A percentile compares a stretch with the other conserved stretches of the same genome.
Conservation (phyloP, 2,888 invertebrate genomes). For the Empis stercorea region DNA sequence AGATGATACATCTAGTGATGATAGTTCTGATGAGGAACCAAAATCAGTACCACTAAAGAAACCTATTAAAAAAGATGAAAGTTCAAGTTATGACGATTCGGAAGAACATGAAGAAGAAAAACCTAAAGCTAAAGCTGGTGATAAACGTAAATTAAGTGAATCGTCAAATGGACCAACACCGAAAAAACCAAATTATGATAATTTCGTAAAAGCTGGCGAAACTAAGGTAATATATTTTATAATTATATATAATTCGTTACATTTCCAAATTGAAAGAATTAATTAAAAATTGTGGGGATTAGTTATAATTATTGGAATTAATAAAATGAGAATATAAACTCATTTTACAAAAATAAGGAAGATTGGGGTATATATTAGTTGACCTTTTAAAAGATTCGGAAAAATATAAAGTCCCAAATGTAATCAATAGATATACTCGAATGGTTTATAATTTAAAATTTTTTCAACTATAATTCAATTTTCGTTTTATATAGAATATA, state of each 20-base stretch:
- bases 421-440: too few species aligned
- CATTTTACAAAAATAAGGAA: too few species aligned
- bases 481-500: constrained; percentile 5
- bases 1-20: constrained; percentile 26
- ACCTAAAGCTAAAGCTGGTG: constrained; percentile 18
- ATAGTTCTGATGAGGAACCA: constrained; percentile 27
- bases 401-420: too few species aligned
- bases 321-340: too few species aligned
- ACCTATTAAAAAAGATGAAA: constrained; percentile 21
- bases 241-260: constrained; percentile 9
- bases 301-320: too few species aligned
- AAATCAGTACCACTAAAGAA: constrained; percentile 4
- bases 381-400: too few species aligned
- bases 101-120: constrained; percentile 23
- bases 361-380: too few species aligned
- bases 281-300: too few species aligned
- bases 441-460: too few species aligned
- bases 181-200: constrained; percentile 48
- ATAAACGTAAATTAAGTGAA: constrained; percentile 37
- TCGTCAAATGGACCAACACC: too few species aligned
- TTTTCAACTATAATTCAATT: background rate
- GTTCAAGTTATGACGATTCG: constrained; percentile 21
- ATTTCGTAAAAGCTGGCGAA: constrained; percentile 54
- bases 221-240: background rate
- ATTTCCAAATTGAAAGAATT: background rate